Evolutionary conservation across 2,888 invertebrate genomes (phyloP), one percentile per base, ranked within the genome.

Genomic region (Xanthorhoe spadicearia): DNA sequence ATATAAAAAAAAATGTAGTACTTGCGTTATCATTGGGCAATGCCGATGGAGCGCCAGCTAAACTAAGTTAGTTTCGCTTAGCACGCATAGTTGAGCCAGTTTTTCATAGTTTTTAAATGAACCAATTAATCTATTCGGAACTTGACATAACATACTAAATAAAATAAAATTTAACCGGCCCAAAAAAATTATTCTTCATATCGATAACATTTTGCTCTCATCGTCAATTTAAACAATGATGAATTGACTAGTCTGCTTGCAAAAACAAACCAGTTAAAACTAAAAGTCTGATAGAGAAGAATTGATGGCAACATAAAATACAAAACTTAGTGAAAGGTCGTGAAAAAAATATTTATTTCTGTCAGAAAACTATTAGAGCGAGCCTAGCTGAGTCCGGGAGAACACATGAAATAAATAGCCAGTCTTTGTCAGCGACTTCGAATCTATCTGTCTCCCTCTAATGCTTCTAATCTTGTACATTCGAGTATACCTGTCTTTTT

Each of bases 401-500:
- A 74, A 72, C 75, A 73, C 76, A 74, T 61, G 62, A 79, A 77
- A 82, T 82, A 82, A 80, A 82, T 81, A 78, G 78, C 74, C 68
- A 72, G 75, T 72, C 74, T 76, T 79, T 75, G 68, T 74, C 74
- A 74, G 76, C 71, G 75, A 70, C 68, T 64, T 68, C 71, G 72
- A 74, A 75, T 76, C 77, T 71, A 69, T 74, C 77, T 74, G 73
- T 85, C 85, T 79, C 76, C 77, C 74, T 84, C 74, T 84, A 23
- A 32, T 32, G 32, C 32, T 32, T 32, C 2, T 32, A 84, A 84
- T 85, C 81, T 77, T 72, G 74, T 72, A 77, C 70, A 55, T 68
- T 70, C 73, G 75, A 75, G 77, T 84, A 82, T 83, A 81, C 80
- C 80, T 79, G 79, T 88, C 89, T 81, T 85, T 77, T 82, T 87